Base-by-base conservation (phyloP, 2,888 invertebrate genomes). In the Acanthosepion pharaonis region DNA sequence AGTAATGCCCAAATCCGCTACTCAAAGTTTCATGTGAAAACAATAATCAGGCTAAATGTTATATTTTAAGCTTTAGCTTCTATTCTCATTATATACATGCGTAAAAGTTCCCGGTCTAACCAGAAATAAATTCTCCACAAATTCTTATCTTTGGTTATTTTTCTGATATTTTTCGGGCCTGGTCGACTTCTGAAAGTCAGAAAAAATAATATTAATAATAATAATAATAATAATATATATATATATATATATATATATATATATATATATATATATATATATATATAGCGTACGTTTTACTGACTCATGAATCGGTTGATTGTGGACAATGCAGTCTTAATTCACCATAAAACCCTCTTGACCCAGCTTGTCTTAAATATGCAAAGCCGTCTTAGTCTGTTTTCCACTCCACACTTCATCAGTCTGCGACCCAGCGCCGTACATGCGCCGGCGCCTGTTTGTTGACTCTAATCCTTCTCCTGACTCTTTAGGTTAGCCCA, bases 251-350 rank as follows among this genome's bases (percentile, higher is more conserved):
- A 78, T 15, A 78, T n/a, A 78, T n/a, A 78, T n/a, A 78, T n/a
- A 78, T 78, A 78, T 78, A 78, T 78, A 78, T 78, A 78, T 78
- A 78, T 78, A 78, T 78, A 78, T 78, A 78, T 78, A 78, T 78
- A n/a, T n/a, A 28, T 5, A 28, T 9, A 28, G 1, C 23, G 20
- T 23, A 20, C 15, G 33, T n/a, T 78, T 78, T 33, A 5, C 23
- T 78, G 9, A 33, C 2, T 23, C 5, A 78, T 78, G 78, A 78
- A 78, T 1, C n/a, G 5, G n/a, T 78, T n/a, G 78, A 8, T 78
- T 78, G n/a, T 78, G n/a, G 78, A 33, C 78, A 78, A 78, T 78
- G 78, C 78, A 78, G 11, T 11, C 78, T 33, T 78, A 33, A 78
- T 78, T 78, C 18, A n/a, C 78, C n/a, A 78, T 78, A 78, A 78